Evolutionary conservation across 2,113 vertebrate species (phyloP).

Genomic region (Ploceus nigricollis): DNA sequence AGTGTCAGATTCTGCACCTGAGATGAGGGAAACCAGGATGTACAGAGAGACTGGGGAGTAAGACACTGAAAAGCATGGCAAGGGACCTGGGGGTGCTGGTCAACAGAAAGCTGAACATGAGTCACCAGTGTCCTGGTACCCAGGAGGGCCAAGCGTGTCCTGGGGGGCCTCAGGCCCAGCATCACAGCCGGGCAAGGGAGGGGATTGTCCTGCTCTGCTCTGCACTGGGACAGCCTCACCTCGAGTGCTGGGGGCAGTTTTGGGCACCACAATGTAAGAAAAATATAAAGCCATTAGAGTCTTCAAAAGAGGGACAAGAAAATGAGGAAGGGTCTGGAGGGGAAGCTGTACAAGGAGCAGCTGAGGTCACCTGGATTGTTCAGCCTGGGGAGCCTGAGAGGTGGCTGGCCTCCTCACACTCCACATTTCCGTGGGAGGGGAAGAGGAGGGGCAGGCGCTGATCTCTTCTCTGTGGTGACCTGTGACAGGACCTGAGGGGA

Average conservation of each 20-base stretch:
- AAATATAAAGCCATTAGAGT: neutral
- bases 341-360: neutral
- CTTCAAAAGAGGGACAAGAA: too few species aligned
- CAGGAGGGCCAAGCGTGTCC: fast-evolving
- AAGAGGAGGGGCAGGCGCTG: neutral
- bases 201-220: neutral
- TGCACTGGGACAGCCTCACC: neutral
- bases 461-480: neutral
- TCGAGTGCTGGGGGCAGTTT: fast-evolving
- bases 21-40: neutral
- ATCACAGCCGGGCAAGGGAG: neutral
- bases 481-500: neutral
- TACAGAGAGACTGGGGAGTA: neutral
- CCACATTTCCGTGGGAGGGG: neutral
- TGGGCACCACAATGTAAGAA: fast-evolving
- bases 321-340: neutral
- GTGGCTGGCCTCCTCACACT: neutral
- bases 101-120: fast-evolving
- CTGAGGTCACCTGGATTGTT: neutral
- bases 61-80: neutral
- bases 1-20: neutral
- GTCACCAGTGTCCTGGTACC: neutral
- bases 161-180: fast-evolving
- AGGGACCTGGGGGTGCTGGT: fast-evolving
- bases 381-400: neutral